Base-by-base conservation (phyloP, 2,888 invertebrate species). In the Pimpla rufipes region DNA sequence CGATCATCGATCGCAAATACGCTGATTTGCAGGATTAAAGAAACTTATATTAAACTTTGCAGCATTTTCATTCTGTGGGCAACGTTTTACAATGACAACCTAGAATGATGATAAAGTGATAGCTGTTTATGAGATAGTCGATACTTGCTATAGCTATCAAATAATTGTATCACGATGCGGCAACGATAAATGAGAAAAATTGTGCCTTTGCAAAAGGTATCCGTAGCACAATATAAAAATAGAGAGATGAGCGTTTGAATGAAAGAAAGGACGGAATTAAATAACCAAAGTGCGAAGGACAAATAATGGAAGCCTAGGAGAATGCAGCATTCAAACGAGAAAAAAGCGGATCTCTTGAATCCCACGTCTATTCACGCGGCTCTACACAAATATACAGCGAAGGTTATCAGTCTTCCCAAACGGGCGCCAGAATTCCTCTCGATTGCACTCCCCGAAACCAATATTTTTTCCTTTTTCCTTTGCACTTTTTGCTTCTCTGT, bases 331-430 rank as follows among this genome's bases (percentile, higher is more conserved):
- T 47, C 16, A 81, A 71, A 47, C 45, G 79, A 83, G 10, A 66
- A 52, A 62, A 75, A 84, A 79, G n/a, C 74, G 83, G 52, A 82
- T 70, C 79, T 71, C 66, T 23, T 16, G 67, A 67, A 73, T 74
- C 79, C 29, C 16, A 11, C 8, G 23, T 59, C 5, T 62, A 68
- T 64, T 71, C 70, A 47, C 37, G 64, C 55, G 71, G 42, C 52
- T 52, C 45, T 42, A 74, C 57, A 37, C 21, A 66, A 40, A 50
- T n/a, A 8, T 57, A 57, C 3, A 29, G 35, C 57, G 47, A 42
- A 59, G 42, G 70, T 70, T 57, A 76, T 81, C 81, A 66, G 23
- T 55, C 64, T 70, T 67, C 52, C 29, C 66, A 50, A 71, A 66
- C 75, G 62, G 40, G 50, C 37, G 16, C 47, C 37, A 23, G 23